These are phyloP conservation scores for Meiosimyza platycephala DNA, from an alignment of 2,888 invertebrate species.

Conservation along the genomic window DNA sequence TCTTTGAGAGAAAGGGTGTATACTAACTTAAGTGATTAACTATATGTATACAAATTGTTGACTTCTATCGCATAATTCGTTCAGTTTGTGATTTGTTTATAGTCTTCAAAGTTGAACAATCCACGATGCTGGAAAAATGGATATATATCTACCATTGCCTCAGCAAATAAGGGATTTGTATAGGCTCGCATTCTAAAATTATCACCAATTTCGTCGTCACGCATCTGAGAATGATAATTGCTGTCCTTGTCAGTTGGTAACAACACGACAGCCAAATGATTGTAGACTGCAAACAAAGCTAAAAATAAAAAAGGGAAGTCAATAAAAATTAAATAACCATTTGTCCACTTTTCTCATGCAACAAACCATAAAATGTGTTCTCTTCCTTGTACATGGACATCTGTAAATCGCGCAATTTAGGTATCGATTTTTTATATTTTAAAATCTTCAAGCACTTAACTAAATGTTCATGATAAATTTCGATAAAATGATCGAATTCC, in stretches of 20 bases:
- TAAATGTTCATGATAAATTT: constrained; percentile 58
- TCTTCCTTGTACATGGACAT: constrained; percentile 50
- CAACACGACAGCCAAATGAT: constrained; percentile 48
- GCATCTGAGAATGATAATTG: constrained; percentile 46
- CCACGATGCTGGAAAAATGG: constrained; percentile 57
- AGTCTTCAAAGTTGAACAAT: constrained; percentile 44
- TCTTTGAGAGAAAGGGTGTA: no score
- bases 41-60: no score
- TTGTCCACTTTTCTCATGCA: constrained; percentile 24
- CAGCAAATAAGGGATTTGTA: constrained; percentile 52
- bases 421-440: constrained; percentile 53
- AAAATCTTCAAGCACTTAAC: constrained; percentile 55
- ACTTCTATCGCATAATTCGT: no score
- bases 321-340: background rate
- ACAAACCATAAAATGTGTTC: constrained; percentile 52
- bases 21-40: no score
- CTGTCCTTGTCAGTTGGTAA: constrained; percentile 54
- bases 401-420: constrained; percentile 57
- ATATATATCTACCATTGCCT: constrained; percentile 53
- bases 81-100: constrained; percentile 15
- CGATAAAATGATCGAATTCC: constrained; percentile 59
- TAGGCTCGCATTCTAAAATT: constrained; percentile 46
- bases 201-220: constrained; percentile 47
- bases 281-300: constrained; percentile 51
- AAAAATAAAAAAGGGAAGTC: background rate